Conservation (phyloP, 2,888 invertebrate genomes). For the Harpalus rufipes region DNA sequence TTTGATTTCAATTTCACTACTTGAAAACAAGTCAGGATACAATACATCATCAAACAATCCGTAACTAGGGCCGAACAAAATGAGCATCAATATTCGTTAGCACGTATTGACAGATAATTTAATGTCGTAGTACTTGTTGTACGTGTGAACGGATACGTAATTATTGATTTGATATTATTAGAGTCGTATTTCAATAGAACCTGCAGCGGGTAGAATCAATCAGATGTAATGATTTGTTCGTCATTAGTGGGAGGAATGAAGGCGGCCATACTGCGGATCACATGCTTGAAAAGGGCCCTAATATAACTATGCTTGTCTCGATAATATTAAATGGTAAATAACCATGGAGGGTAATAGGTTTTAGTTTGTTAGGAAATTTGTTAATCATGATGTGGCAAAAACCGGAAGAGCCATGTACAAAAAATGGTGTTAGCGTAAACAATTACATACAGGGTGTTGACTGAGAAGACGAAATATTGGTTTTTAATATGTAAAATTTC, state of each 20-base stretch:
- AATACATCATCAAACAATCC: conserved; percentile 1
- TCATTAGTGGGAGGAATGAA: conserved; percentile 39
- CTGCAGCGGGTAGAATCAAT: conserved; percentile 47
- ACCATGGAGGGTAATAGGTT: not conserved
- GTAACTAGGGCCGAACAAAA: conserved; percentile 3
- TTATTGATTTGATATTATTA: conserved; percentile 57
- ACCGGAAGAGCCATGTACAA: too few species aligned
- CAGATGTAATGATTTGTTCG: conserved; percentile 41
- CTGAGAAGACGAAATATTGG: too few species aligned
- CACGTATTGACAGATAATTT: conserved; percentile 44
- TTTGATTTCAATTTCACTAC: too few species aligned
- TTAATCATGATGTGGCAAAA: not conserved
- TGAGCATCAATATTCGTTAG: conserved; percentile 39
- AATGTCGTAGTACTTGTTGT: conserved; percentile 26
- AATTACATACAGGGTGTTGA: too few species aligned
- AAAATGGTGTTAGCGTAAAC: too few species aligned
- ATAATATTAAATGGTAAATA: not conserved
- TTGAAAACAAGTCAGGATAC: not conserved
- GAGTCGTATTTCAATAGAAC: conserved; percentile 50
- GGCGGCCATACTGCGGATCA: conserved; percentile 7
- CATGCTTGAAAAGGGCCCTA: conserved; percentile 2
- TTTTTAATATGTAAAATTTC: too few species aligned
- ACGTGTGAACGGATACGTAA: conserved; percentile 17
- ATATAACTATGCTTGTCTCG: not conserved
- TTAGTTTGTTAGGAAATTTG: not conserved